Conservation (phyloP, 2,113 vertebrate genomes). For the Paedocypris sp. region DNA sequence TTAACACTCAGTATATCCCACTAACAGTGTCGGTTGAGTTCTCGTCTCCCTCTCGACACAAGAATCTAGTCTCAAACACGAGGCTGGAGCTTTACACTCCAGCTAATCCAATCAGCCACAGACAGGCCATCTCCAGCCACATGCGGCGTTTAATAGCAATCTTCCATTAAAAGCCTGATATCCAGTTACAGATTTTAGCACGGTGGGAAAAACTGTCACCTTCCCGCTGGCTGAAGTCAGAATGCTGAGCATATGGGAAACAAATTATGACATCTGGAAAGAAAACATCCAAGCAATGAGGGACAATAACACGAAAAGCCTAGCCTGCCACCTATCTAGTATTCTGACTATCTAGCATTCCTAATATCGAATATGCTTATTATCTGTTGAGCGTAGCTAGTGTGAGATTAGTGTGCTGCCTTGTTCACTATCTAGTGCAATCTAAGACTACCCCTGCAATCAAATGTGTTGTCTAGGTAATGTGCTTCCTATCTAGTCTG, state of each 20-base stretch:
- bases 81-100: constrained; percentile 5
- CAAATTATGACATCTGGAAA: not conserved
- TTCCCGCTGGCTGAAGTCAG: constrained; percentile 1
- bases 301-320: not conserved
- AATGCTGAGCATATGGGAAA: not conserved
- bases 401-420: too few relatives aligned
- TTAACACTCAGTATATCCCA: constrained; percentile 9
- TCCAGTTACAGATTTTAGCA: constrained; percentile 6
- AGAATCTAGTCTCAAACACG: not conserved
- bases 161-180: constrained; percentile 2
- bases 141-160: constrained; percentile 2
- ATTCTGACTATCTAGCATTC: too few relatives aligned
- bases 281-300: not conserved
- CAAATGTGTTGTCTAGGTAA: too few relatives aligned
- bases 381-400: too few relatives aligned
- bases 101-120: constrained; percentile 33
- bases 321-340: not conserved
- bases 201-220: not conserved
- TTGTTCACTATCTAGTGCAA: too few relatives aligned
- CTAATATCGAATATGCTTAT: too few relatives aligned
- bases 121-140: constrained; percentile 22
- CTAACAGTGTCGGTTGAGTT: not conserved
- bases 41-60: constrained; percentile 1
- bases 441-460: too few relatives aligned
- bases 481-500: too few relatives aligned